Base-by-base conservation (phyloP, 2,888 invertebrate species). In the Rhyacophila evoluta region DNA sequence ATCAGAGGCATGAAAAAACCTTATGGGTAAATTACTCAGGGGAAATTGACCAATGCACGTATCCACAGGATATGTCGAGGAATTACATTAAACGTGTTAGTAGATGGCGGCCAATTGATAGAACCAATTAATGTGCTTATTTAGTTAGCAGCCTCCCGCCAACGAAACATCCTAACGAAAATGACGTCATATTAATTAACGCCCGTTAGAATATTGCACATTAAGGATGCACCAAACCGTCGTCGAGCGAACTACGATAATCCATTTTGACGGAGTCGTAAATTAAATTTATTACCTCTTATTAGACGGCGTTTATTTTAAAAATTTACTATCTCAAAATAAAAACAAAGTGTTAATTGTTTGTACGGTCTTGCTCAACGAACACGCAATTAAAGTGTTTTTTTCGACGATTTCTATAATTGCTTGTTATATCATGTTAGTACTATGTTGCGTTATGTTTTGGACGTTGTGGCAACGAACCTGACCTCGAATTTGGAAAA, bases 331-430 rank as follows among this genome's bases (percentile, higher is more conserved):
- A 55, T 55, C 25, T 55, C 19, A 8, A 8, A 3, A 55, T 10
- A 55, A 55, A 41, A 55, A 55, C 55, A 55, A 55, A 55, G 55
- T 25, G 55, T 55, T 55, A 55, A 55, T 55, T 55, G 55, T 55
- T 55, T 25, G 19, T 55, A 55, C 55, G 15, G 55, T 55, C 55
- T 55, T 55, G 25, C 55, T 19, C 19, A 55, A 55, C 55, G 55
- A 19, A 25, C 55, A 55, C 1, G 8, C 12, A 25, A 19, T 25
- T 55, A 55, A 55, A n/a, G 19, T 55, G 12, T 55, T 55, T 38
- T 38, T 38, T 55, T 55, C 25, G 19, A 19, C 8, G 12, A 25
- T 55, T 55, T 55, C 25, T 12, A 10, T 55, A 55, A 55, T 55
- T 25, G 25, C 15, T 55, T 55, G 25, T 55, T 55, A 55, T 55